These are phyloP conservation scores for Ceramica pisi DNA, from an alignment of 2,888 invertebrate genomes.

Conservation along the genomic window DNA sequence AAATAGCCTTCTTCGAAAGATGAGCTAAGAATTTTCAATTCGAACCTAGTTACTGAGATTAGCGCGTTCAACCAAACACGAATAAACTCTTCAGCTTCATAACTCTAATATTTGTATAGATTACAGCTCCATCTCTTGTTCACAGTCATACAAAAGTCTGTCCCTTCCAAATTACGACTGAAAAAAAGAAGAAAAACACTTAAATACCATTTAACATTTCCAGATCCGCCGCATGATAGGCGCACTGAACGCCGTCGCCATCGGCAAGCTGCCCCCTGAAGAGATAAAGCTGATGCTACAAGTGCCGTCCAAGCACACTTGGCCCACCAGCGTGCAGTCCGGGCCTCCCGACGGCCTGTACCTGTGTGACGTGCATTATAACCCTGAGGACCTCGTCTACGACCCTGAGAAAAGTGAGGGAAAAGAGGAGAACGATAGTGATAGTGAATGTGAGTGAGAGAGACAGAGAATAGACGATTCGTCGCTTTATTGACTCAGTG, in stretches of 20 bases:
- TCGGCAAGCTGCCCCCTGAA: constrained; percentile 90
- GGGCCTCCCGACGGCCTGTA: constrained; percentile 94
- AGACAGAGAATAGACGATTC: constrained; percentile 1
- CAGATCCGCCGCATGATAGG: constrained; percentile 95
- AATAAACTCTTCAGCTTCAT: too few relatives aligned
- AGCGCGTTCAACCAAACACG: too few relatives aligned
- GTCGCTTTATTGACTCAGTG: too few relatives aligned
- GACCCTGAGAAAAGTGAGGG: constrained; percentile 62
- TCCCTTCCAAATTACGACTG: too few relatives aligned
- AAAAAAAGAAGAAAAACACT: too few relatives aligned
- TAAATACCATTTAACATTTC: constrained; percentile 65
- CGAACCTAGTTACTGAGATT: too few relatives aligned
- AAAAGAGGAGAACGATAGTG: constrained; percentile 63
- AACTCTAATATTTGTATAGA: too few relatives aligned
- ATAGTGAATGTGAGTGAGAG: constrained; percentile 43
- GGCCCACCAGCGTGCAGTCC: constrained; percentile 88
- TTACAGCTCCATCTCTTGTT: too few relatives aligned
- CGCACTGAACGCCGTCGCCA: constrained; percentile 92
- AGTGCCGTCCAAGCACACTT: constrained; percentile 93
- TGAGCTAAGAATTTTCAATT: too few relatives aligned
- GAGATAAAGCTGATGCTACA: constrained; percentile 95
- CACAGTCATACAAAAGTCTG: too few relatives aligned
- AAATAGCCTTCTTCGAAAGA: too few relatives aligned
- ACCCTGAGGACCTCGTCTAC: constrained; percentile 90
- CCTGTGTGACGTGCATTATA: constrained; percentile 93